Base-by-base conservation (phyloP, 2,888 invertebrate genomes). In the Agonum fuliginosum region DNA sequence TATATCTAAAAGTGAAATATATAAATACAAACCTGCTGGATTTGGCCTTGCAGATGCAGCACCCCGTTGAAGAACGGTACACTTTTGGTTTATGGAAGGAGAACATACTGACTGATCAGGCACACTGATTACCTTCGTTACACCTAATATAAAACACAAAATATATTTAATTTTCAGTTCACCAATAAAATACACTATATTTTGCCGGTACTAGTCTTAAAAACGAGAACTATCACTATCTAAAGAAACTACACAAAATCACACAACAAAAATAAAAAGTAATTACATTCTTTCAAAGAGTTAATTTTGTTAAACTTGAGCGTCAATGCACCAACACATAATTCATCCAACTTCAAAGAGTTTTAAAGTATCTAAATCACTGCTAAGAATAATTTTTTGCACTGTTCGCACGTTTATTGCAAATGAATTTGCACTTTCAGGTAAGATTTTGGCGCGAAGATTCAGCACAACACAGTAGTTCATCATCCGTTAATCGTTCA, bases 71-170 rank as follows among this genome's bases (percentile, higher is more conserved):
- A 72, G 94, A 94, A 81, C 94, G 91, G 85, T 95, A 95, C 79
- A 95, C 95, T 89, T 94, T 93, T 80, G 95, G 95, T 86, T 93
- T 94, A 87, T 95, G 95, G 87, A 95, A 95, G 86, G 93, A 93
- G 88, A 94, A 95, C 95, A 95, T 95, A 83, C 84, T 87, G 83
- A 62, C 58, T 78, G 79, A 80, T 76, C 80, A 81, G 80, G 81
- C 74, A 65, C 74, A 74, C 74, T 65, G 27, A 24, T 20, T 22
- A 81, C 79, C 80, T 81, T 81, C 80, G 62, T 81, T 81, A 84
- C 84, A 84, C 81, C 85, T 85, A 82, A 3, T 84, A 84, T 80
- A n/a, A 79, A 81, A 78, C 72, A 80, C 78, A 79, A 76, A 69
- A n/a, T n/a, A n/a, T 12, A 72, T 30, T 54, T n/a, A 54, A 20